Percentiles rank a stretch among this genome's conserved stretches.
phyloP scores from a whole-genome alignment of 2,888 invertebrate genomes.

The Drosophila rellima region DNA sequence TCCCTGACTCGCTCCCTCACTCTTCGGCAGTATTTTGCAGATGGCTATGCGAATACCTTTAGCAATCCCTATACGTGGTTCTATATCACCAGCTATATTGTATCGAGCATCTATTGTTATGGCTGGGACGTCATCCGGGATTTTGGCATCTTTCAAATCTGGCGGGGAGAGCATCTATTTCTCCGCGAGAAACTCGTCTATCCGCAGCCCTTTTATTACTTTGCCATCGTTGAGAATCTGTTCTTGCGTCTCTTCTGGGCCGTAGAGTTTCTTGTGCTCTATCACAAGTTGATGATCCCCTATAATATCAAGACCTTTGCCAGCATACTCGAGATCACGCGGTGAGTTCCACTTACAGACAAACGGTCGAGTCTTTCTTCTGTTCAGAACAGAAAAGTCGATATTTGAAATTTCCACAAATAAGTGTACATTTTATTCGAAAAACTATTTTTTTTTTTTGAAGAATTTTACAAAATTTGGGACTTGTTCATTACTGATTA shows the following conservation, averaged over 20 bases:
- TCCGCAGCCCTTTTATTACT: slow-evolving; percentile 92
- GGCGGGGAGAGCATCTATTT: slow-evolving; percentile 94
- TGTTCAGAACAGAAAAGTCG: too few relatives aligned
- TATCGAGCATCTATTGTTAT: slow-evolving; percentile 96
- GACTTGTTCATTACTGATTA: too few relatives aligned
- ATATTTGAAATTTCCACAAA: too few relatives aligned
- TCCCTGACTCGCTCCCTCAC: slow-evolving; percentile 25
- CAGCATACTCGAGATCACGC: slow-evolving; percentile 94
- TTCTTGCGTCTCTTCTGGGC: slow-evolving; percentile 96
- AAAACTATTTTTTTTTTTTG: too few relatives aligned
- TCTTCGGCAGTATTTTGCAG: slow-evolving; percentile 84
- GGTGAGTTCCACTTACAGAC: slow-evolving; percentile 86
- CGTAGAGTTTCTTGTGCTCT: slow-evolving; percentile 92
- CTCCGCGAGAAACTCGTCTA: slow-evolving; percentile 97
- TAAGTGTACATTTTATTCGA: too few relatives aligned
- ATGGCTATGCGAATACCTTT: slow-evolving; percentile 87
- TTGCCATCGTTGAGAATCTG: slow-evolving; percentile 98
- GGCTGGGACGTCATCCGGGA: slow-evolving; percentile 99
- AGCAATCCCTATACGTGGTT: slow-evolving; percentile 94
- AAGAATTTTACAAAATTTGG: too few relatives aligned
- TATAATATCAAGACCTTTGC: slow-evolving; percentile 93
- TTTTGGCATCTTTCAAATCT: slow-evolving; percentile 96
- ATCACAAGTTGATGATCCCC: slow-evolving; percentile 89
- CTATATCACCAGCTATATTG: slow-evolving; percentile 92
- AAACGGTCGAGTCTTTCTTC: background rate